Evolutionary conservation across 2,888 invertebrate species (phyloP).

Genomic region (Stenchaetothrips biformis): DNA sequence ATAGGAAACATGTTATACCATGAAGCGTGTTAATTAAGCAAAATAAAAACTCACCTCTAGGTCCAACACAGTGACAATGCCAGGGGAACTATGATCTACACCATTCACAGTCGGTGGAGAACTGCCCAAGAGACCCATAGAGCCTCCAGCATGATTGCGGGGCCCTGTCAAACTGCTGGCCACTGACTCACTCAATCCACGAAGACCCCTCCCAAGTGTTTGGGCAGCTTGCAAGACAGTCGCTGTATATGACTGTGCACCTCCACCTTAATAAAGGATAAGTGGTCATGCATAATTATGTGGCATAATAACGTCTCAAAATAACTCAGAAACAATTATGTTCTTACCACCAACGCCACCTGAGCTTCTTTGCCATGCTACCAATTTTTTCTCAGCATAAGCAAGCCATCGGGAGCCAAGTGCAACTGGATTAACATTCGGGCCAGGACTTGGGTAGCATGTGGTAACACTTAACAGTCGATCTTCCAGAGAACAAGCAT

Average conservation of each 20-base stretch:
- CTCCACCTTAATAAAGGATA: slow-evolving; percentile 55
- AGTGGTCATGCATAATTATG: slow-evolving; percentile 27
- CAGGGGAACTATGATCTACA: slow-evolving; percentile 62
- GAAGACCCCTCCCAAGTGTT: slow-evolving; percentile 82
- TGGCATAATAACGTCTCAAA: background rate
- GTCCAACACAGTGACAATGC: slow-evolving; percentile 83
- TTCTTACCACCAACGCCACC: slow-evolving; percentile 70
- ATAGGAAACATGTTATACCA: too few species aligned
- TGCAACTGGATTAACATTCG: slow-evolving; percentile 74
- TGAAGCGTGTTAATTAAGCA: background rate
- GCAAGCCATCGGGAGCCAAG: slow-evolving; percentile 67
- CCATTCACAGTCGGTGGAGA: slow-evolving; percentile 39
- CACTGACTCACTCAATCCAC: slow-evolving; percentile 86
- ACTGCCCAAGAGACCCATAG: slow-evolving; percentile 31
- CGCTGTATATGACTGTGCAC: slow-evolving; percentile 83
- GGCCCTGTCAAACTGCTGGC: slow-evolving; percentile 79
- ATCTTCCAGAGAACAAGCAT: slow-evolving; percentile 82
- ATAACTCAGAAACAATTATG: slow-evolving; percentile 6
- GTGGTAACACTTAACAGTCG: slow-evolving; percentile 74
- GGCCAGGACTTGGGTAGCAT: slow-evolving; percentile 82
- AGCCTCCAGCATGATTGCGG: slow-evolving; percentile 25
- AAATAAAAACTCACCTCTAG: slow-evolving; percentile 37
- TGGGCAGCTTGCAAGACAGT: slow-evolving; percentile 93
- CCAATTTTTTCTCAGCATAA: slow-evolving; percentile 76
- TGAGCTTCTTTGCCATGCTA: slow-evolving; percentile 70